A percentile compares a stretch with the other conserved stretches of the same genome.
Evolutionary conservation across 2,797 vertebrate species (phyloP).

Genomic region (Enteromius afrohamiltoni): DNA sequence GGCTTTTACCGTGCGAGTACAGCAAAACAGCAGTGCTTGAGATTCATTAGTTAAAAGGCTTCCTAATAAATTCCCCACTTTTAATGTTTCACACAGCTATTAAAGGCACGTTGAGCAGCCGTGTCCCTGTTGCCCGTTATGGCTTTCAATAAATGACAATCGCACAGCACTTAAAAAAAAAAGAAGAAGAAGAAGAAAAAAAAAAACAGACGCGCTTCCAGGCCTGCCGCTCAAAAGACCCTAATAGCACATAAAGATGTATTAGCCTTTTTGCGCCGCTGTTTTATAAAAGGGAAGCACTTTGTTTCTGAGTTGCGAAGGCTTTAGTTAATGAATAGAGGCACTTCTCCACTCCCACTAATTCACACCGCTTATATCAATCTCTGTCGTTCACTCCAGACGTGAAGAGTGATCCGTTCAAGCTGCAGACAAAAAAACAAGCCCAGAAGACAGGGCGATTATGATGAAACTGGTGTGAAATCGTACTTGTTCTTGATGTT

Average conservation of each 20-base stretch:
- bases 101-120: constrained; percentile 64
- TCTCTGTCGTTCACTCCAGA: constrained; percentile 71
- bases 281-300: constrained; percentile 74
- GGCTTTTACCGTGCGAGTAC: constrained; percentile 72
- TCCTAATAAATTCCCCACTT: constrained; percentile 68
- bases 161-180: constrained; percentile 62
- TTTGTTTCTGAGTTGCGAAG: constrained; percentile 73
- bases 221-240: constrained; percentile 69
- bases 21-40: constrained; percentile 50
- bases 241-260: constrained; percentile 78
- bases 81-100: constrained; percentile 77
- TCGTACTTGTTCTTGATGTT: constrained; percentile 19
- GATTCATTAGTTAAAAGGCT: constrained; percentile 76
- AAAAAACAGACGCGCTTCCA: constrained; percentile 63
- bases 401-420: constrained; percentile 50
- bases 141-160: constrained; percentile 80
- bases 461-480: constrained; percentile 51
- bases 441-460: constrained; percentile 31
- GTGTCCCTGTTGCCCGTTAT: constrained; percentile 71
- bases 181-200: constrained; percentile 30
- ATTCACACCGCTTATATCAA: constrained; percentile 75
- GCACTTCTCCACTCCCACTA: constrained; percentile 67
- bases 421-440: constrained; percentile 54
- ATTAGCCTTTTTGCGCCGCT: constrained; percentile 70
- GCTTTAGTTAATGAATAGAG: constrained; percentile 79